Conservation (phyloP, 2,113 vertebrate species). For the Acanthochromis polyacanthus region DNA sequence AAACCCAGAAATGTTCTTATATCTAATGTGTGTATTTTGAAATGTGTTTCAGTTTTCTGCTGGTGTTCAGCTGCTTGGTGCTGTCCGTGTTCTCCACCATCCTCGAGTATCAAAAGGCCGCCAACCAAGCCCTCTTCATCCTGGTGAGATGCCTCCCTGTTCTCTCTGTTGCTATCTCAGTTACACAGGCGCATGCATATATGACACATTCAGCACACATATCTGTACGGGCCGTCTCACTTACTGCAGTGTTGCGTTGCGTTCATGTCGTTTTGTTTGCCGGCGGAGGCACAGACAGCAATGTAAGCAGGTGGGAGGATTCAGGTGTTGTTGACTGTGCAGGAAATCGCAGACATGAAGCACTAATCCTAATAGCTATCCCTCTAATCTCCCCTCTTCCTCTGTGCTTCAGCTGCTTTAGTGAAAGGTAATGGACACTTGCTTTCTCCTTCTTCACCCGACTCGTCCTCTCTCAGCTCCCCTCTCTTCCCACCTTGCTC, state of each 20-base stretch:
- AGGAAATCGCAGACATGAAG: conserved; percentile 77
- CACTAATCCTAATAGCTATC: conserved; percentile 81
- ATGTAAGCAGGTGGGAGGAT: conserved; percentile 77
- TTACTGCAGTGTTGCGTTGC: conserved; percentile 1
- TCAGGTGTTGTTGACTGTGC: conserved; percentile 84
- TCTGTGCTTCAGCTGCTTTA: conserved; percentile 63
- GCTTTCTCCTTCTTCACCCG: conserved; percentile 45
- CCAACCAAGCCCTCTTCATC: conserved; percentile 97
- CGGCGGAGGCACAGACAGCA: conserved; percentile 61
- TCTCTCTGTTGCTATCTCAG: neutral
- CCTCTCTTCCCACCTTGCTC: conserved; percentile 36
- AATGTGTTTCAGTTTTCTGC: conserved; percentile 91
- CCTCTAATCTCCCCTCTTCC: conserved; percentile 68
- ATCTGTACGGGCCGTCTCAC: neutral
- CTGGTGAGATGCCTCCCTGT: conserved; percentile 86
- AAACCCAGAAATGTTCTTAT: neutral
- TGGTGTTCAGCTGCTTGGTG: conserved; percentile 98
- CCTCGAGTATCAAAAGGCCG: conserved; percentile 91
- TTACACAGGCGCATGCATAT: neutral
- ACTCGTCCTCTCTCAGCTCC: conserved; percentile 17
- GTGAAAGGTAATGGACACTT: conserved; percentile 71
- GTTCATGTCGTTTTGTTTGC: conserved; percentile 51
- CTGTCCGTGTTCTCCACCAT: conserved; percentile 99
- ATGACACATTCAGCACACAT: conserved; percentile 19
- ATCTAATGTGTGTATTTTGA: conserved; percentile 6